A percentile compares a stretch with the other conserved stretches of the same genome.
These are phyloP conservation scores for Cotesia vestalis DNA, from an alignment of 1,140 invertebrate genomes.

Conservation along the genomic window DNA sequence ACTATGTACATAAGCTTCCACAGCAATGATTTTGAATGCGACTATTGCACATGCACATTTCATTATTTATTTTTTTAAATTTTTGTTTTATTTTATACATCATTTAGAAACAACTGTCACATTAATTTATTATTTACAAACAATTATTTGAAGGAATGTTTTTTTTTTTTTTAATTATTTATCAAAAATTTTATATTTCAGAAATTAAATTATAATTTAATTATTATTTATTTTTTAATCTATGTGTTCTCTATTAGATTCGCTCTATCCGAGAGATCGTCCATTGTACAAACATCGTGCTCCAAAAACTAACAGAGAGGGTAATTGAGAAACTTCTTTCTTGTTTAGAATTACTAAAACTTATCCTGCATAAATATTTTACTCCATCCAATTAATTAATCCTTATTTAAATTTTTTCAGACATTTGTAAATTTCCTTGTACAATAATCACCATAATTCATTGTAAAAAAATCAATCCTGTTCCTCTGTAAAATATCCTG, in stretches of 20 bases:
- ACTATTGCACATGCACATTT: slow-evolving; percentile 18
- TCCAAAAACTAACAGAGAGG: slow-evolving; percentile 69
- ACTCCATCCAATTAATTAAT: slow-evolving; percentile 2
- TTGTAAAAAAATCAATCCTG: too few relatives aligned
- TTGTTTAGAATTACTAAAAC: slow-evolving; percentile 23
- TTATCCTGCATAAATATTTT: neutral
- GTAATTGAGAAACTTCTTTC: slow-evolving; percentile 61
- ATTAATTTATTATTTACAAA: neutral
- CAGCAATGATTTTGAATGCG: slow-evolving; percentile 24
- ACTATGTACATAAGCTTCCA: slow-evolving; percentile 58
- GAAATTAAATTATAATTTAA: slow-evolving; percentile 4
- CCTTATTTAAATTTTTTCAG: slow-evolving; percentile 23
- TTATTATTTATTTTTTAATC: slow-evolving; percentile 43
- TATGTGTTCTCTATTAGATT: slow-evolving; percentile 65
- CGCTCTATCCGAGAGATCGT: slow-evolving; percentile 64
- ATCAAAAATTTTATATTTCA: slow-evolving; percentile 1
- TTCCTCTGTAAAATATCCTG: slow-evolving; percentile 26
- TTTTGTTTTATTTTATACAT: neutral
- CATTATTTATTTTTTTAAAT: neutral
- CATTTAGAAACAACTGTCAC: neutral
- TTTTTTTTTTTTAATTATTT: slow-evolving; percentile 34
- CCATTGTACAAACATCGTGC: slow-evolving; percentile 65
- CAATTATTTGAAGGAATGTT: neutral
- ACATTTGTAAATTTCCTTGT: slow-evolving; percentile 11
- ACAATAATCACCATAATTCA: neutral